Percentiles rank a stretch among this genome's conserved stretches.
Evolutionary conservation across 2,797 vertebrate species (phyloP).

Genomic region (Alosa sapidissima): DNA sequence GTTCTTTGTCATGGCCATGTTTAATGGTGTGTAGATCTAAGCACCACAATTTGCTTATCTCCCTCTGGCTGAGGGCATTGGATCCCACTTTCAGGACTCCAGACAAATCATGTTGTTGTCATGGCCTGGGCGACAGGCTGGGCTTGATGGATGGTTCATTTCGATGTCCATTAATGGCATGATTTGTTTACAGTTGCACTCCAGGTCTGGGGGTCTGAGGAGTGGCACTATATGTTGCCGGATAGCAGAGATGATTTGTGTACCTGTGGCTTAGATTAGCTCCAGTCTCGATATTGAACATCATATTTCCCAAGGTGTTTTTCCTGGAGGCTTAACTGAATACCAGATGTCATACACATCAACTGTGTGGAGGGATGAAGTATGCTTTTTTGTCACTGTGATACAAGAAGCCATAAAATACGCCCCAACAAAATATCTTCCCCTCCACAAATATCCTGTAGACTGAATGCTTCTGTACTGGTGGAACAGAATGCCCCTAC

Average conservation of each 20-base stretch:
- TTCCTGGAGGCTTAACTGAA: slow-evolving; percentile 60
- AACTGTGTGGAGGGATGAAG: slow-evolving; percentile 58
- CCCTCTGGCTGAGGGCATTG: slow-evolving; percentile 40
- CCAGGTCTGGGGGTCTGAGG: slow-evolving; percentile 49
- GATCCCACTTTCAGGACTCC: slow-evolving; percentile 52
- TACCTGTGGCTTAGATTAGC: slow-evolving; percentile 64
- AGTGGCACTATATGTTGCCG: slow-evolving; percentile 43
- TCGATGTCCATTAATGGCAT: slow-evolving; percentile 62
- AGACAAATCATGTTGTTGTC: slow-evolving; percentile 61
- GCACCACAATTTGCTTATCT: slow-evolving; percentile 46
- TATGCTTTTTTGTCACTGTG: slow-evolving; percentile 57
- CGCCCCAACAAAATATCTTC: slow-evolving; percentile 37
- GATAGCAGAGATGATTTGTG: slow-evolving; percentile 60
- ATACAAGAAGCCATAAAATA: slow-evolving; percentile 53
- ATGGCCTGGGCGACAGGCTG: slow-evolving; percentile 47
- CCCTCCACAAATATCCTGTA: slow-evolving; percentile 48
- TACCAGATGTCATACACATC: slow-evolving; percentile 64
- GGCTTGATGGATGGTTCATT: slow-evolving; percentile 62
- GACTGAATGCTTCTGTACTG: neutral
- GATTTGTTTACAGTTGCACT: slow-evolving; percentile 65
- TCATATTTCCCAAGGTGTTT: slow-evolving; percentile 68
- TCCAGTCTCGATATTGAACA: slow-evolving; percentile 63
- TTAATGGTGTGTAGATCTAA: slow-evolving; percentile 54
- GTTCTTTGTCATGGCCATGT: slow-evolving; percentile 43
- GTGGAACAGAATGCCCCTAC: neutral